Conservation (phyloP, 2,113 vertebrate genomes). For the Notothenia rossii region DNA sequence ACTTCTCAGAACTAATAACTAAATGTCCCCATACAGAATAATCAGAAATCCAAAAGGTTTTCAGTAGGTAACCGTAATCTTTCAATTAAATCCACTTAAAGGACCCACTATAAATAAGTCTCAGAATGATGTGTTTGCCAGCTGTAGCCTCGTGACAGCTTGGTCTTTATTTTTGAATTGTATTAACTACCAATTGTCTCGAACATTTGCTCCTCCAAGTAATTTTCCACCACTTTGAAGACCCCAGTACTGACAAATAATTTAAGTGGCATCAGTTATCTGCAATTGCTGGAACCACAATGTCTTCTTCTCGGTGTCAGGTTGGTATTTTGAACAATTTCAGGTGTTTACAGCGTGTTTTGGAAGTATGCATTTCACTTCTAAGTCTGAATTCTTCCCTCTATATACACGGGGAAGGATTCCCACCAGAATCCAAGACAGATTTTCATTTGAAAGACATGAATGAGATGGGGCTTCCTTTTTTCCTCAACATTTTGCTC, state of each 20-base stretch:
- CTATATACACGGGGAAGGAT: not conserved
- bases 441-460: constrained; percentile 13
- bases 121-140: not conserved
- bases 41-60: not conserved
- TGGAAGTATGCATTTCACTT: constrained; percentile 16
- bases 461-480: not conserved
- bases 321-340: not conserved
- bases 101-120: not conserved
- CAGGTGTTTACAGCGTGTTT: not conserved
- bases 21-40: not conserved
- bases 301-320: not conserved
- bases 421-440: constrained; percentile 1
- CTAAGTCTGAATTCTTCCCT: constrained; percentile 5
- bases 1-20: not conserved
- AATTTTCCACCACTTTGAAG: constrained; percentile 1
- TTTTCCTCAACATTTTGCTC: constrained; percentile 11
- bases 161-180: not conserved
- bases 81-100: not conserved
- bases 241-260: not conserved
- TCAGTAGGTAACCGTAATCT: not conserved
- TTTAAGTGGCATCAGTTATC: constrained; percentile 16
- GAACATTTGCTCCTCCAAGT: not conserved
- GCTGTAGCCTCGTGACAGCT: not conserved
- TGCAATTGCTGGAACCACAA: not conserved
- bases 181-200: not conserved